Evolutionary conservation across 1,140 invertebrate species (phyloP).

Genomic region (Dinothrombium tinctorium): DNA sequence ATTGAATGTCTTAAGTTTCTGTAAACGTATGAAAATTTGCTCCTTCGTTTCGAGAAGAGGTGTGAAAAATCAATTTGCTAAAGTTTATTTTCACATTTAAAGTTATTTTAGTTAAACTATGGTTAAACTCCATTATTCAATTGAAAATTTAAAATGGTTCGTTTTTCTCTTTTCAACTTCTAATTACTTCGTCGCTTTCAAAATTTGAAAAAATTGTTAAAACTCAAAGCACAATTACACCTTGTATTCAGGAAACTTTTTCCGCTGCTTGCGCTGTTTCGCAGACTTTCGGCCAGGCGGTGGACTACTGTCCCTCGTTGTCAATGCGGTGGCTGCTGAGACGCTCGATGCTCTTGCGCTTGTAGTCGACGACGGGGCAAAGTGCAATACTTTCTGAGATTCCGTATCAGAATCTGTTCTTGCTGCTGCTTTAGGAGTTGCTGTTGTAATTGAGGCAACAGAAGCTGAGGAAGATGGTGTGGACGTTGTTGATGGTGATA

Average conservation of each 20-base stretch:
- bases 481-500: background rate
- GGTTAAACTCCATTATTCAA: too few relatives aligned
- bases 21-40: too few relatives aligned
- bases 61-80: too few relatives aligned
- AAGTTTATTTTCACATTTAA: too few relatives aligned
- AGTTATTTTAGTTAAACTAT: too few relatives aligned
- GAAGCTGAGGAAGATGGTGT: slow-evolving; percentile 3
- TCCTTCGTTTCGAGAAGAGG: too few relatives aligned
- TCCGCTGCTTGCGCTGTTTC: background rate
- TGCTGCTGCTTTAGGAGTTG: slow-evolving; percentile 4
- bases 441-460: slow-evolving; percentile 6
- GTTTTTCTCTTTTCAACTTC: too few relatives aligned
- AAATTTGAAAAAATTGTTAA: too few relatives aligned
- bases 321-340: background rate
- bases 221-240: background rate
- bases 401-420: background rate
- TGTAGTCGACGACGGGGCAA: background rate
- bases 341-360: background rate
- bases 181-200: too few relatives aligned
- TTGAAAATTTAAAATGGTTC: too few relatives aligned
- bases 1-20: too few relatives aligned
- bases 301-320: background rate
- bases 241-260: background rate
- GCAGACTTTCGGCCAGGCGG: background rate
- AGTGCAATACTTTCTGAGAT: background rate